Base-by-base conservation (phyloP, 2,888 invertebrate species). In the Agonopterix arenella region DNA sequence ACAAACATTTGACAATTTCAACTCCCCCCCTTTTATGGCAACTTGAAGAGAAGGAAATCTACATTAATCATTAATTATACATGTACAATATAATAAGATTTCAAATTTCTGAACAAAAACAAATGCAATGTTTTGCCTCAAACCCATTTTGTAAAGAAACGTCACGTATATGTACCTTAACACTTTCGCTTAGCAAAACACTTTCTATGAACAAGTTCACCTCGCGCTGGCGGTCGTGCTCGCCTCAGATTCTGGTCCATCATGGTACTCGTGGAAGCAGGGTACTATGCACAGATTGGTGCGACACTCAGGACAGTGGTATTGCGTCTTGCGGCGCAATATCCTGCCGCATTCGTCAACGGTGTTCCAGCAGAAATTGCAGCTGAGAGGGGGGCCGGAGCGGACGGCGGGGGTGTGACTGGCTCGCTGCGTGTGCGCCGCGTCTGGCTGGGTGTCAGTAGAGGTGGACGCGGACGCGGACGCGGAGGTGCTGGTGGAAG, bases 351-450 rank as follows among this genome's bases (percentile, higher is more conserved):
- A 93, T 45, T 92, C 92, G 75, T 96, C 96, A 45, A 96, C 94
- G 0, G 96, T 96, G 76, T 96, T 96, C 96, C 96, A 96, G 82
- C 96, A 96, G 76, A 93, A 96, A 83, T 96, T 96, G 81, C 96
- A 96, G 60, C 96, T 95, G 55, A 96, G 84, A 2, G 96, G 96
- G 4, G 96, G 96, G 0, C 96, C 96, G 8, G 94, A 93, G 49
- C 96, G 62, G 94, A 95, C 93, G 8, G 94, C 94, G 8, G 96
- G 96, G 70, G 96, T 96, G 80, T 96, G 96, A 67, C 94, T 94
- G 46, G 94, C 93, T 52, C 95, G 79, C n/a, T 68, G 71, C 2
- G 76, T 56, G 36, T 67, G 67, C 28, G 28, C 28, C 2, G 76
- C 56, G 36, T 67, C 66, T 16, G 71, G 55, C n/a, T 58, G 52